Percentiles rank a stretch among this genome's conserved stretches.
Conservation (phyloP, 2,113 vertebrate species). For the Prunella fulvescens region DNA sequence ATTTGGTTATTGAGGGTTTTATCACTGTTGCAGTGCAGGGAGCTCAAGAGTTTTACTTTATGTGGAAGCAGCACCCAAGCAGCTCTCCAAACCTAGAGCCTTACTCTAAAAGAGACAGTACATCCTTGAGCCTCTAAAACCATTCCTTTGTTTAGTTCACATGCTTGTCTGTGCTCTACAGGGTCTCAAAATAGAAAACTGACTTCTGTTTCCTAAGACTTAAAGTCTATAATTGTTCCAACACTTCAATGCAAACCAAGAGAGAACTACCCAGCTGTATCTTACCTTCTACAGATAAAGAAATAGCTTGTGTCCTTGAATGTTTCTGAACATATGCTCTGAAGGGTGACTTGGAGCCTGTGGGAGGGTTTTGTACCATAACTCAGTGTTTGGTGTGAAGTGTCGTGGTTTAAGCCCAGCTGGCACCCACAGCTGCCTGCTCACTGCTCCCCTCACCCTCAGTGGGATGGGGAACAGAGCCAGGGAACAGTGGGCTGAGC, state of each 20-base stretch:
- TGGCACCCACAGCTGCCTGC: not conserved
- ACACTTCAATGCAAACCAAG: not conserved
- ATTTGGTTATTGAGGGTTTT: not conserved
- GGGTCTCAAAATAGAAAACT: not conserved
- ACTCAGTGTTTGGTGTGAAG: constrained; percentile 76
- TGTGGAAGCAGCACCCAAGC: not conserved
- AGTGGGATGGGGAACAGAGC: not conserved
- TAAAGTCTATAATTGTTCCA: not conserved
- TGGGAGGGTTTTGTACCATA: constrained; percentile 76
- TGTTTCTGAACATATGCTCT: constrained; percentile 75
- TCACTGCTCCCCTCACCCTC: not conserved
- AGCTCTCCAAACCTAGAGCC: not conserved
- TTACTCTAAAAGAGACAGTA: not conserved
- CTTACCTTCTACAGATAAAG: constrained; percentile 79
- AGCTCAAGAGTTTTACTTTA: not conserved
- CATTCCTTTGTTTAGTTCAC: not conserved
- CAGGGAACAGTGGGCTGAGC: not conserved
- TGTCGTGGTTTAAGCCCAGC: not conserved
- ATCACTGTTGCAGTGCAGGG: not conserved
- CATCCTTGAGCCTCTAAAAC: not conserved
- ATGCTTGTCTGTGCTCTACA: not conserved
- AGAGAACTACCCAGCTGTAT: not conserved
- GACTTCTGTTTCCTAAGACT: not conserved
- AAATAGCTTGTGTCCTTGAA: constrained; percentile 69
- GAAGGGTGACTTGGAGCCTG: constrained; percentile 74